Base-by-base conservation (phyloP, 2,113 vertebrate species). In the Pterocles orientalis region DNA sequence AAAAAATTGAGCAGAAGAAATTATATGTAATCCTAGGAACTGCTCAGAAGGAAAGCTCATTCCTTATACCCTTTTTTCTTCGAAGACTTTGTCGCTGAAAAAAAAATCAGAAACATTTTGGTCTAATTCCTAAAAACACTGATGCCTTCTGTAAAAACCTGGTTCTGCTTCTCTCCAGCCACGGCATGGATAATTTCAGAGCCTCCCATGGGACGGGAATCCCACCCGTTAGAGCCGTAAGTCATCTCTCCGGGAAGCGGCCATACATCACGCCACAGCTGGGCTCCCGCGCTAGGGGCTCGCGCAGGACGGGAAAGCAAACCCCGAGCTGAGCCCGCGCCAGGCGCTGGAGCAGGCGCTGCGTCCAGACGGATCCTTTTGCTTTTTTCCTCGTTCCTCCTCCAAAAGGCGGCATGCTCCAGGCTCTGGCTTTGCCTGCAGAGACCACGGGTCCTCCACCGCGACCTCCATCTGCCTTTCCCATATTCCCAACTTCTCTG, bases 121-220 rank as follows among this genome's bases (percentile, higher is more conserved):
- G 4, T 48, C 65, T 18, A 33, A 57, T 33, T 81, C 41, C 53
- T 48, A 47, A 69, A 45, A 47, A 7, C 68, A 36, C 68, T 0
- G 0, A 17, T 12, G 33, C 24, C 26, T 72, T 64, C 57, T 14
- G 36, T n/a, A 12, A 48, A 65, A 76, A 64, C 51, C 68, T 77
- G 89, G 23, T 48, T 88, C 82, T 65, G 88, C 50, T 56, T 88
- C 86, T 57, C 66, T 86, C 48, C 76, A 80, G 89, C 29, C 76
- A 51, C 0, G 1, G 53, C 57, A 39, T 7, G 83, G 89, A 64
- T 80, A 65, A 92, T 73, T 61, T 9, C 54, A 34, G 76, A n/a
- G 39, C 36, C 20, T 57, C 71, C 61, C 8, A 0, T 0, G 57
- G 69, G 80, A n/a, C 1, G 1, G 86, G 57, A 78, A 68, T 66